Conservation (phyloP, 2,888 invertebrate species). For the Hedya salicella region DNA sequence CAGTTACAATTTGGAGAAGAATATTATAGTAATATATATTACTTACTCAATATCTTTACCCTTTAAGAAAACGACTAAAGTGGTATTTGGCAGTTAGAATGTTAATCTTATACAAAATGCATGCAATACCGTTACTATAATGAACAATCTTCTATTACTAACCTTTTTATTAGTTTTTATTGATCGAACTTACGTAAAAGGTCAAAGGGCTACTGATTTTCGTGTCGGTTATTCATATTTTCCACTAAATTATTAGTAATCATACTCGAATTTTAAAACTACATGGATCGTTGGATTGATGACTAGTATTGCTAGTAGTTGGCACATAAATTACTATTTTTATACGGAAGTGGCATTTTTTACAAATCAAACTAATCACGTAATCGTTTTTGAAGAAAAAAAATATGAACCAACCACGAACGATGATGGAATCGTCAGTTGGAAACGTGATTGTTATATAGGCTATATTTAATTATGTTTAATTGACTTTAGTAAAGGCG, state of each 20-base stretch:
- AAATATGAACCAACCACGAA: constrained; percentile 6
- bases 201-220: constrained; percentile 8
- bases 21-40: no score
- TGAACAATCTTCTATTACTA: no score
- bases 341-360: constrained; percentile 34
- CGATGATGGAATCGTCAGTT: constrained; percentile 24
- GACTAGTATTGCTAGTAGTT: constrained; percentile 7
- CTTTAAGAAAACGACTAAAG: no score
- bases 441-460: constrained; percentile 11
- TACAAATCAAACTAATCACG: constrained; percentile 32
- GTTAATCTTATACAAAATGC: no score
- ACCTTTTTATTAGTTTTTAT: no score
- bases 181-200: constrained; percentile 2
- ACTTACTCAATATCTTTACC: no score
- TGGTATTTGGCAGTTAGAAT: no score
- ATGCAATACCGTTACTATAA: no score
- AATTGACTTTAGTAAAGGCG: background rate
- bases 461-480: background rate
- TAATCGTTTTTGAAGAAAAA: constrained; percentile 26
- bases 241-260: constrained; percentile 2
- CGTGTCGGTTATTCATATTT: constrained; percentile 1
- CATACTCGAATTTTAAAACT: constrained; percentile 3
- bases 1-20: no score
- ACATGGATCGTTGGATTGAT: constrained; percentile 18
- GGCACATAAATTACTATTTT: constrained; percentile 26